A percentile compares a stretch with the other conserved stretches of the same genome.
Conservation (phyloP, 2,113 vertebrate species). For the Cephalopterus ornatus region DNA sequence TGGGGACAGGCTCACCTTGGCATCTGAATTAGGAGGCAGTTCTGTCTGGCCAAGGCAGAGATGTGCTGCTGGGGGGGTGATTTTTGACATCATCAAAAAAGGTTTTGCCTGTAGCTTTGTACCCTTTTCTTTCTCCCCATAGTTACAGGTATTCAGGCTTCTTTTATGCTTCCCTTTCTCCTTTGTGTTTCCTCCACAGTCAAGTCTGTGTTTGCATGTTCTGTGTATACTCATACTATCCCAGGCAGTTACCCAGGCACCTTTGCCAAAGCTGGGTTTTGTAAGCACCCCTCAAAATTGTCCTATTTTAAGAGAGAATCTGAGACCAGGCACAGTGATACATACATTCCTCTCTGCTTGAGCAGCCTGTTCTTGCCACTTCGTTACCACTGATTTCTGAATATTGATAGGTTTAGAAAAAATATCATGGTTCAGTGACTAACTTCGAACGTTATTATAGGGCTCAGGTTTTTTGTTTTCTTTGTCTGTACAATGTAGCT, state of each 20-base stretch:
- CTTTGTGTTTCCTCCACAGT: not conserved
- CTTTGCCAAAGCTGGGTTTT: not conserved
- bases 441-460: not conserved
- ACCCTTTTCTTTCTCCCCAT: not conserved
- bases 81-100: not conserved
- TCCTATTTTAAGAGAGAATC: not conserved
- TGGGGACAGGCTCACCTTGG: not conserved
- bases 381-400: not conserved
- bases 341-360: not conserved
- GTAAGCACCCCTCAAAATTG: not conserved
- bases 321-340: not conserved
- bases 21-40: not conserved
- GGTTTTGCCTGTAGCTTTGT: not conserved
- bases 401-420: not conserved
- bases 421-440: not conserved
- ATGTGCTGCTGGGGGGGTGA: too few species aligned
- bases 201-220: not conserved
- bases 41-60: not conserved
- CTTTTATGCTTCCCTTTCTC: not conserved
- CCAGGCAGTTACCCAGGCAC: not conserved
- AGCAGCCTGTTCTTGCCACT: not conserved
- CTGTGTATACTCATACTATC: not conserved
- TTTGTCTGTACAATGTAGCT: not conserved
- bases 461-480: not conserved
- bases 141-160: not conserved